phyloP scores from a whole-genome alignment of 2,888 invertebrate species.

The Acronicta aceris region DNA sequence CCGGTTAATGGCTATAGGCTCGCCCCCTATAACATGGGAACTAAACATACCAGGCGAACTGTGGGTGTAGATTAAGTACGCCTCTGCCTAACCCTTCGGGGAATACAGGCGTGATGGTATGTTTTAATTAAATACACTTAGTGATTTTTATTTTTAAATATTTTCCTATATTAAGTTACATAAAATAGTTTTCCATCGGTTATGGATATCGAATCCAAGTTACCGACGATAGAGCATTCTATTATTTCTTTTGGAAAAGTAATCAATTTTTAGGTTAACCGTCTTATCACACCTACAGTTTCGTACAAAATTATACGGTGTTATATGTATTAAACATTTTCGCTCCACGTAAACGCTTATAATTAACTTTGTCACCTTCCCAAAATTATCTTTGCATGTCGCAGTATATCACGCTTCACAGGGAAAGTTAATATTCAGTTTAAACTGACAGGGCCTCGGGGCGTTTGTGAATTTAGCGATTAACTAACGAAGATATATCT shows the following conservation, averaged over 20 bases:
- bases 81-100: too few relatives aligned
- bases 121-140: too few relatives aligned
- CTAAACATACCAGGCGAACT: too few relatives aligned
- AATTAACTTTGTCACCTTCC: slow-evolving; percentile 53
- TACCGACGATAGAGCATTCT: too few relatives aligned
- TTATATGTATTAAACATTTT: slow-evolving; percentile 40
- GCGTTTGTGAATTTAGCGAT: slow-evolving; percentile 43
- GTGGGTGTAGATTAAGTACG: too few relatives aligned
- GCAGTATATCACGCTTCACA: slow-evolving; percentile 47
- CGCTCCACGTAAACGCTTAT: slow-evolving; percentile 40
- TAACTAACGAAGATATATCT: slow-evolving; percentile 41
- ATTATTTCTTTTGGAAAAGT: neutral
- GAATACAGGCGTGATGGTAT: too few relatives aligned
- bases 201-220: too few relatives aligned
- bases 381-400: slow-evolving; percentile 50
- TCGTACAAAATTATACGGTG: slow-evolving; percentile 18
- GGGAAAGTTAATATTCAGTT: slow-evolving; percentile 54
- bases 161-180: too few relatives aligned
- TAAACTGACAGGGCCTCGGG: slow-evolving; percentile 48
- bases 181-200: too few relatives aligned
- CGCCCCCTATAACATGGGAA: too few relatives aligned
- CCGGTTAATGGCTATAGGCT: too few relatives aligned
- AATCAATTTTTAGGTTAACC: neutral
- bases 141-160: too few relatives aligned
- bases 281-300: neutral